These are phyloP conservation scores for Sebastes oblongus DNA, from an alignment of 2,797 vertebrate genomes.

Conservation along the genomic window DNA sequence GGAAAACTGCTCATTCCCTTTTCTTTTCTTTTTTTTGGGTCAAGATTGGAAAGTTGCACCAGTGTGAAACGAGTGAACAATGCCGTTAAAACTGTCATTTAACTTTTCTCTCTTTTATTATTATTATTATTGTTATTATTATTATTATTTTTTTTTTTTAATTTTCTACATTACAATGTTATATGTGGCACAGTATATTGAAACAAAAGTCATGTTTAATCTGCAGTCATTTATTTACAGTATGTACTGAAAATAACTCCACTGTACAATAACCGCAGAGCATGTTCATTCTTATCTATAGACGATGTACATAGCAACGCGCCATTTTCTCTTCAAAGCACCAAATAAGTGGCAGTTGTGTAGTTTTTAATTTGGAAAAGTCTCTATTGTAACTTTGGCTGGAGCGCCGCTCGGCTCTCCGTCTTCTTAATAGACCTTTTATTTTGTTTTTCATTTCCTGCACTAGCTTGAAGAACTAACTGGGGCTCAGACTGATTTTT, in stretches of 20 bases:
- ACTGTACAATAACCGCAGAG: constrained; percentile 81
- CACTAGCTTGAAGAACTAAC: constrained; percentile 78
- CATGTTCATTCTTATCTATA: constrained; percentile 82
- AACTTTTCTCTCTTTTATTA: constrained; percentile 58
- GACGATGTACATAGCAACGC: constrained; percentile 81
- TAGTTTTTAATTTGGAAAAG: constrained; percentile 69
- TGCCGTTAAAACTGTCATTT: constrained; percentile 63
- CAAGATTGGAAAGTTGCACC: constrained; percentile 43
- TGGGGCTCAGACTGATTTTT: constrained; percentile 72
- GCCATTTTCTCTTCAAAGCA: constrained; percentile 77
- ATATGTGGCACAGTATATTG: constrained; percentile 77
- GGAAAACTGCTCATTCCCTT: constrained; percentile 12
- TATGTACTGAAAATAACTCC: constrained; percentile 75
- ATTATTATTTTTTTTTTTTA: constrained; percentile 58
- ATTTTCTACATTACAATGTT: constrained; percentile 74
- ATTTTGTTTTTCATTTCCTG: constrained; percentile 60
- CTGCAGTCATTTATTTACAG: constrained; percentile 78
- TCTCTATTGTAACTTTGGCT: constrained; percentile 75
- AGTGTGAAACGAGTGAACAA: constrained; percentile 35
- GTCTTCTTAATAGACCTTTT: constrained; percentile 42
- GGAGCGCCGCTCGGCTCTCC: constrained; percentile 49
- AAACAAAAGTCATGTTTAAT: constrained; percentile 74
- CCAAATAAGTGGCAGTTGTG: constrained; percentile 80
- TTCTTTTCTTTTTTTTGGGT: not conserved
- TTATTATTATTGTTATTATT: constrained; percentile 40